Evolutionary conservation across 2,888 invertebrate species (phyloP).

Genomic region (Leptarthrus brevirostris): DNA sequence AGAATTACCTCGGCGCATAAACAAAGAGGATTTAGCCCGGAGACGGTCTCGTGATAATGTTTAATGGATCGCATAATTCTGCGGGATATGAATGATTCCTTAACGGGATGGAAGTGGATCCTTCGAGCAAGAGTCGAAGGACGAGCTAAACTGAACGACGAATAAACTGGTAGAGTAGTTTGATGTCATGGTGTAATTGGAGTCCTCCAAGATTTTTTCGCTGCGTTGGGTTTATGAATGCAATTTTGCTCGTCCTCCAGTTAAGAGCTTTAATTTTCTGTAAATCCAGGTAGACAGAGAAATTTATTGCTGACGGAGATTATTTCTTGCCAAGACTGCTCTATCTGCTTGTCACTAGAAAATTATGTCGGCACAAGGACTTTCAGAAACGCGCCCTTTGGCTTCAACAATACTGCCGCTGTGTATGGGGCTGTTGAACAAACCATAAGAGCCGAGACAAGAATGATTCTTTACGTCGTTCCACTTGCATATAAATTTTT

Average conservation of each 20-base stretch:
- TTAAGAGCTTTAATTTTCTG: slow-evolving; percentile 4
- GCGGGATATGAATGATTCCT: slow-evolving; percentile 40
- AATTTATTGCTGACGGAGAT: background rate
- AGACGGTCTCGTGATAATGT: slow-evolving; percentile 48
- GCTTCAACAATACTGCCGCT: background rate
- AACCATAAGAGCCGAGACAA: background rate
- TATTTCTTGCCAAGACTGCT: background rate
- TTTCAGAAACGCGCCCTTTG: no score
- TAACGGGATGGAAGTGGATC: background rate
- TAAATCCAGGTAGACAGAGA: background rate
- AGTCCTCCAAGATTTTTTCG: slow-evolving; percentile 5
- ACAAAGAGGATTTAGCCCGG: slow-evolving; percentile 47
- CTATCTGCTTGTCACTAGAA: no score
- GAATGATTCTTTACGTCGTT: background rate
- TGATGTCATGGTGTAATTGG: slow-evolving; percentile 1
- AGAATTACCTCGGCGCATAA: slow-evolving; percentile 49
- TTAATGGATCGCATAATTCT: slow-evolving; percentile 50
- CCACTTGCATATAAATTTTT: slow-evolving; percentile 20
- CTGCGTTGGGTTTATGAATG: slow-evolving; percentile 26
- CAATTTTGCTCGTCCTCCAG: slow-evolving; percentile 9
- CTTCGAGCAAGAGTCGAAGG: background rate
- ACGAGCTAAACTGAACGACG: background rate
- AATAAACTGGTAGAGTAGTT: background rate
- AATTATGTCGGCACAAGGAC: no score
- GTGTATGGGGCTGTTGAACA: background rate